phyloP scores from a whole-genome alignment of 2,888 invertebrate genomes.

The Busseola fusca region DNA sequence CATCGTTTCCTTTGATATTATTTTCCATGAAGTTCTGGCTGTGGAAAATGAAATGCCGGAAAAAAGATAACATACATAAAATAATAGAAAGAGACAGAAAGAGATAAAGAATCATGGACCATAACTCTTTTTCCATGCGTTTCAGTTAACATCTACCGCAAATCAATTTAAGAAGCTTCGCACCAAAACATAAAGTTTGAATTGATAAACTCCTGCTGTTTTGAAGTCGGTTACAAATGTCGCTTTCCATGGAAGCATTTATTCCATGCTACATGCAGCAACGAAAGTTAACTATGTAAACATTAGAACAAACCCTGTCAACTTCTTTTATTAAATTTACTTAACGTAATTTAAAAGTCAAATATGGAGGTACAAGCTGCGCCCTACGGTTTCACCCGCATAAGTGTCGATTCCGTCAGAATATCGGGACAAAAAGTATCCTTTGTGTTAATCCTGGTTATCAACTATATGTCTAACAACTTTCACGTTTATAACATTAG shows the following conservation, averaged over 20 bases:
- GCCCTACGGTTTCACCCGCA: too few relatives aligned
- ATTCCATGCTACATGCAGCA: background rate
- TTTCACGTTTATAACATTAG: too few relatives aligned
- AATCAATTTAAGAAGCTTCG: too few relatives aligned
- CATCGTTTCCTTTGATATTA: background rate
- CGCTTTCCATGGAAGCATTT: too few relatives aligned
- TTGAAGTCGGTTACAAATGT: background rate
- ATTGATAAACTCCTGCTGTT: background rate
- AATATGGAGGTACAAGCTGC: background rate
- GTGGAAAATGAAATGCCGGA: background rate
- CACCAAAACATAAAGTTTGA: background rate
- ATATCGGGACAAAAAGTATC: too few relatives aligned
- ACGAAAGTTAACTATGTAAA: background rate
- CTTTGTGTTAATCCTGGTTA: too few relatives aligned
- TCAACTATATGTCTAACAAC: too few relatives aligned
- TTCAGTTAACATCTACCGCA: background rate
- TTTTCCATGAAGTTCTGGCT: background rate
- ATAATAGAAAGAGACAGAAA: background rate
- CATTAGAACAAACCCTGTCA: background rate
- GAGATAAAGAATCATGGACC: background rate
- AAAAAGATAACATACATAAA: background rate
- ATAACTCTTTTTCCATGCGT: background rate
- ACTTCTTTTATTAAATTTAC: too few relatives aligned
- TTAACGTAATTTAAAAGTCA: background rate
- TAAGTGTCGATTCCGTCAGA: too few relatives aligned